Evolutionary conservation across 2,113 vertebrate genomes (phyloP), one percentile per base, ranked within the genome.

Genomic region (Progne subis): DNA sequence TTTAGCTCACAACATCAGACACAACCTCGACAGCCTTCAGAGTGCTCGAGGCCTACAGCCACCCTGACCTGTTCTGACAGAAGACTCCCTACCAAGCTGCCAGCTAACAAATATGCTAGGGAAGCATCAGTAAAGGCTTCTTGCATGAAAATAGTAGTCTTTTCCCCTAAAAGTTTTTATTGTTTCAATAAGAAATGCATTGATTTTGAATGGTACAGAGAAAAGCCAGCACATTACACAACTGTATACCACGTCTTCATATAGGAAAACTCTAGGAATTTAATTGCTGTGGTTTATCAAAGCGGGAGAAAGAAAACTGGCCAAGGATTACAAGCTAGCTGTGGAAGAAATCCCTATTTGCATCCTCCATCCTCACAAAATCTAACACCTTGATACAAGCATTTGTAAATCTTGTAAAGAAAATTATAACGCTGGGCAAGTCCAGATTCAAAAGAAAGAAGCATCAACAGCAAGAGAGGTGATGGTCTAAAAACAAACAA

Each of bases 41-140:
- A 26, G 32, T 3, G 43, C 23, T 4, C 3, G 18, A 16, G 24
- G 17, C 52, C 75, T 55, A 32, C 32, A 69, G 55, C 39, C n/a
- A 65, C 19, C 8, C 11, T 2, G 2, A 46, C 6, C 18, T 6
- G 0, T 8, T 82, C 28, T 1, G 4, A 47, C 26, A 67, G 17
- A 41, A 59, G 60, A 4, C 32, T 69, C 24, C 31, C 41, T 24
- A 52, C 8, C 39, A 72, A 80, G 11, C 0, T 56, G 13, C 24
- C 46, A 39, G 28, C 28, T 50, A 28, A 71, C 39, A 92, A 76
- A 79, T 4, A 57, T 0, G 8, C 41, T 12, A 57, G 64, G 31
- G 77, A 86, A 80, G 21, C 21, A 77, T 12, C 2, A 0, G 34
- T 55, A 67, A 84, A 75, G 24, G 47, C 6, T 31, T 69, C 60